Evolutionary conservation across 2,888 invertebrate species (phyloP), one percentile per base, ranked within the genome.

Genomic region (Nomada ferruginata): DNA sequence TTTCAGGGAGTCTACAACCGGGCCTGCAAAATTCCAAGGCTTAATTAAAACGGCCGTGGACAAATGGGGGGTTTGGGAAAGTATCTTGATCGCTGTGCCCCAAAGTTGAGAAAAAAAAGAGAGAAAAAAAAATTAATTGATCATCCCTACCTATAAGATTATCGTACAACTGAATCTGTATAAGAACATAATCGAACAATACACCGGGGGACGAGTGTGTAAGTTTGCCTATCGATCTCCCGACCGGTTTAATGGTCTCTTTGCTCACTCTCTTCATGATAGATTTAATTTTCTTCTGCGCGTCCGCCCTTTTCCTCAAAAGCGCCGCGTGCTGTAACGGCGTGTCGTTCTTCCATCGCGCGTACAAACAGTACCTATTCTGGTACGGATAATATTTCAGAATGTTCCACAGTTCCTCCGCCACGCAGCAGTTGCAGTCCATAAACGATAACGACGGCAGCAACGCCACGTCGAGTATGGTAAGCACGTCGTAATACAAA

Each of bases 231-330:
- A 99, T 97, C 65, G 97, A 96, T 79, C 99, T 95, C 0, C 99
- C 99, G 82, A 98, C 97, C 1, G 98, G 98, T 94, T 99, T 99
- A 9, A 99, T 98, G 91, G 99, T 99, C 93, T 99, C 99, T 93
- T 99, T 99, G 90, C 98, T 98, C 53, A 98, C 98, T 83, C 97
- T 96, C 94, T 99, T 99, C 98, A 99, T 98, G 53, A 99, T 97
- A 86, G 98, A 98, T 93, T 98, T 98, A 65, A 99, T 97, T 91
- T 97, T 96, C 91, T 98, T 98, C 86, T 98, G 96, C 0, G 97
- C 97, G 92, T 98, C 97, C 0, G 98, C 98, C 59, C 97, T 96
- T 52, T 97, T 97, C 26, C 97, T 95, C 91, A 98, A 95, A 71
- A 99, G 94, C 57, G 97, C 95, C 0, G 99, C 97, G 94, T 99